A percentile compares a stretch with the other conserved stretches of the same genome.
These are phyloP conservation scores for Magallana ariakensis DNA, from an alignment of 1,140 invertebrate species.

Conservation along the genomic window DNA sequence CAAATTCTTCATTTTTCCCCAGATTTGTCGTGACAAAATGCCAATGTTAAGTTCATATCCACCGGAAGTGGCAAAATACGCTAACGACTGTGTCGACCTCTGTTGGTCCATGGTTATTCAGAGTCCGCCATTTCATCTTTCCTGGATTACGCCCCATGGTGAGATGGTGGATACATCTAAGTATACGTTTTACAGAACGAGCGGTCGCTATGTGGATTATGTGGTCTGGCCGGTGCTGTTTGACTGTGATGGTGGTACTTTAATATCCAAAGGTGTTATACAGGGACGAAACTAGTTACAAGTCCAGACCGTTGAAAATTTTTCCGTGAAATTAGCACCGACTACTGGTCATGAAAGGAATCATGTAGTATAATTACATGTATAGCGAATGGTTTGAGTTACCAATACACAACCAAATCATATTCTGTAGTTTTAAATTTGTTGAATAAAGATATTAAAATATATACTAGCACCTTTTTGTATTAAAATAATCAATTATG, in stretches of 20 bases:
- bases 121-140: background rate
- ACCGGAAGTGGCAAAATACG: background rate
- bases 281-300: slow-evolving; percentile 10
- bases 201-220: slow-evolving; percentile 31
- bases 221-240: slow-evolving; percentile 26
- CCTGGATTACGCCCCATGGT: background rate
- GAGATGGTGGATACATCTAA: background rate
- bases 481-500: no score
- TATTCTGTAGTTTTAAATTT: no score
- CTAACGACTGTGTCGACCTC: background rate
- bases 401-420: no score
- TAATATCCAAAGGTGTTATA: slow-evolving; percentile 34
- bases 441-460: no score
- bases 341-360: no score
- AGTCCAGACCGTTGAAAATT: no score
- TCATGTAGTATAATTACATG: no score
- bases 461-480: no score
- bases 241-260: background rate
- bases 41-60: background rate
- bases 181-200: background rate
- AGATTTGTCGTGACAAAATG: slow-evolving; percentile 10
- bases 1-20: background rate
- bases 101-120: slow-evolving; percentile 38
- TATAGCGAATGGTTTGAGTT: no score
- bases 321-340: no score